phyloP scores from a whole-genome alignment of 2,797 vertebrate species.

The Sylvilagus floridanus region DNA sequence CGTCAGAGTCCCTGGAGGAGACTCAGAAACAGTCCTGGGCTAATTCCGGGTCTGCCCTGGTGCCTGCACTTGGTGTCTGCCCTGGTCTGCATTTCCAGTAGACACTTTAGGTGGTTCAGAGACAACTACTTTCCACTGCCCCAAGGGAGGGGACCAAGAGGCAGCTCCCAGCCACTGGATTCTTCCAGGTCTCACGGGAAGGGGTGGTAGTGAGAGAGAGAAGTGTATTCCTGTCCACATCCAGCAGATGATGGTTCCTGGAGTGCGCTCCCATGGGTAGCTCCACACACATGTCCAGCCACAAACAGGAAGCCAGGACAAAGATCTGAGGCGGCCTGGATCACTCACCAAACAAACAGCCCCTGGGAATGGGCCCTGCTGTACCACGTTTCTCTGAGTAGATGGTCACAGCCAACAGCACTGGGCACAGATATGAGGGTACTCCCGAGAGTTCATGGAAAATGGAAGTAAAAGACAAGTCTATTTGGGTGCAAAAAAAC shows the following conservation, averaged over 20 bases:
- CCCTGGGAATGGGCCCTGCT: background rate
- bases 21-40: background rate
- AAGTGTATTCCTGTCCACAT: background rate
- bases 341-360: background rate
- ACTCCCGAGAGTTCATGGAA: no score
- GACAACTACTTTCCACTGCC: background rate
- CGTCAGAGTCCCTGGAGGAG: background rate
- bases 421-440: no score
- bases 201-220: background rate
- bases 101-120: background rate
- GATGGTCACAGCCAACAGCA: background rate
- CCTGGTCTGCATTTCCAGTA: background rate
- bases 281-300: background rate
- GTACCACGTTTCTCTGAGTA: background rate
- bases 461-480: no score
- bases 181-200: background rate
- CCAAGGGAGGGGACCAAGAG: background rate
- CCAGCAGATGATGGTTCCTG: background rate
- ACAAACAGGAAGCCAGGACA: background rate
- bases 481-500: no score
- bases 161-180: background rate
- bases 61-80: background rate
- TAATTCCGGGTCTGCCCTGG: background rate
- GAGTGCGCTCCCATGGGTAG: background rate
- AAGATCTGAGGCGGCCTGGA: background rate